These are phyloP conservation scores for Tauraco hartlaubi DNA, from an alignment of 2,797 vertebrate species.

Conservation along the genomic window DNA sequence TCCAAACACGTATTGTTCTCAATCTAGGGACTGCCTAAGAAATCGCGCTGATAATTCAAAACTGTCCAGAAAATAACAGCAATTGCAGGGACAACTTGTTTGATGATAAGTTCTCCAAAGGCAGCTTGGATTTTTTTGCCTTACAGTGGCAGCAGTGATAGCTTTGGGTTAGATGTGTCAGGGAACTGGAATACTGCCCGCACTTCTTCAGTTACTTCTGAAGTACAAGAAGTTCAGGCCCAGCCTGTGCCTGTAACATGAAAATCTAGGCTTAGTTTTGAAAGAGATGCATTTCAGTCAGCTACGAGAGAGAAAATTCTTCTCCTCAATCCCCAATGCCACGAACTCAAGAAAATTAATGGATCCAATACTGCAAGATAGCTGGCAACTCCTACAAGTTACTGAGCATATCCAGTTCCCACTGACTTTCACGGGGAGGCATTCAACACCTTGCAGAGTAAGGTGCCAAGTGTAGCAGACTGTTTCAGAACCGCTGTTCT, in stretches of 20 bases:
- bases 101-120: not conserved
- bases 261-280: slow-evolving; percentile 8
- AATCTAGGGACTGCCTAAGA: not conserved
- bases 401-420: slow-evolving; percentile 39
- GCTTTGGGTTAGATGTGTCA: slow-evolving; percentile 35
- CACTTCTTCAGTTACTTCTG: slow-evolving; percentile 30
- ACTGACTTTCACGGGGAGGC: slow-evolving; percentile 5
- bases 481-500: slow-evolving; percentile 47
- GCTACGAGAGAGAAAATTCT: not conserved
- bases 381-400: not conserved
- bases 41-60: not conserved
- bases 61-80: not conserved
- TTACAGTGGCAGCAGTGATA: slow-evolving; percentile 1
- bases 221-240: slow-evolving; percentile 21
- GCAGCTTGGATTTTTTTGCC: not conserved
- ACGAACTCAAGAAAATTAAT: not conserved
- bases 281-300: not conserved
- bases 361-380: not conserved
- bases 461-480: not conserved
- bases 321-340: not conserved
- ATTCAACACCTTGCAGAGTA: slow-evolving; percentile 44
- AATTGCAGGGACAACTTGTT: not conserved
- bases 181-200: slow-evolving; percentile 37
- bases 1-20: not conserved
- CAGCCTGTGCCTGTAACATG: not conserved